Percentiles rank a stretch among this genome's conserved stretches.
phyloP scores from a whole-genome alignment of 1,140 invertebrate genomes.

The Trachelipus rathkii region DNA sequence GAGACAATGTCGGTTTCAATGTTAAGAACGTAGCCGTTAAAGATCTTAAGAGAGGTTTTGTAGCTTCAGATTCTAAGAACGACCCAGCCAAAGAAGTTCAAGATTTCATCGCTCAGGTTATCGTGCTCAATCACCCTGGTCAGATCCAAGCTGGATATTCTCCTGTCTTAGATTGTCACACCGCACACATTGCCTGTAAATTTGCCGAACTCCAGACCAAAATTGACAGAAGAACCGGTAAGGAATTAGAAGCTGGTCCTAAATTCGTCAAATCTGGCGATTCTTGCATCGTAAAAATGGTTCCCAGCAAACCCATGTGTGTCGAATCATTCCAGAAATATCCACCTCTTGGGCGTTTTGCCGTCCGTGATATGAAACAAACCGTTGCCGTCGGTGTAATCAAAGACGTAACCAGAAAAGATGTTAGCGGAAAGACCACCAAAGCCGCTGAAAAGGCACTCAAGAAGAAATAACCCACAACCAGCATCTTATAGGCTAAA shows the following conservation, averaged over 20 bases:
- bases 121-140: constrained; percentile 95
- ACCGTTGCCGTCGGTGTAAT: constrained; percentile 98
- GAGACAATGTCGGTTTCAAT: constrained; percentile 99
- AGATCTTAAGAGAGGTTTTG: constrained; percentile 92
- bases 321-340: constrained; percentile 97
- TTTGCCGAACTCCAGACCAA: constrained; percentile 97
- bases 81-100: constrained; percentile 87
- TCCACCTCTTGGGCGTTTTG: constrained; percentile 95
- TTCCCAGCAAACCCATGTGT: constrained; percentile 93
- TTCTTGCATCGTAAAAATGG: constrained; percentile 86
- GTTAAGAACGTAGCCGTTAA: constrained; percentile 99
- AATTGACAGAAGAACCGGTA: constrained; percentile 91
- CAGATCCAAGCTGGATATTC: constrained; percentile 96
- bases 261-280: constrained; percentile 89
- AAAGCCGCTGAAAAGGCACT: constrained; percentile 95
- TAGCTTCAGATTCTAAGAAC: constrained; percentile 94
- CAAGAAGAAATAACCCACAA: constrained; percentile 77
- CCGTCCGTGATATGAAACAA: constrained; percentile 98
- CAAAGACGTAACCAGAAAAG: constrained; percentile 82
- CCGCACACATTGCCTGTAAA: constrained; percentile 98
- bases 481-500: constrained; percentile 10
- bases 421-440: constrained; percentile 85
- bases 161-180: constrained; percentile 96
- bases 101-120: constrained; percentile 93
- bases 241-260: constrained; percentile 55